These are phyloP conservation scores for Dryocosmus kuriphilus DNA, from an alignment of 2,888 invertebrate species.

Conservation along the genomic window DNA sequence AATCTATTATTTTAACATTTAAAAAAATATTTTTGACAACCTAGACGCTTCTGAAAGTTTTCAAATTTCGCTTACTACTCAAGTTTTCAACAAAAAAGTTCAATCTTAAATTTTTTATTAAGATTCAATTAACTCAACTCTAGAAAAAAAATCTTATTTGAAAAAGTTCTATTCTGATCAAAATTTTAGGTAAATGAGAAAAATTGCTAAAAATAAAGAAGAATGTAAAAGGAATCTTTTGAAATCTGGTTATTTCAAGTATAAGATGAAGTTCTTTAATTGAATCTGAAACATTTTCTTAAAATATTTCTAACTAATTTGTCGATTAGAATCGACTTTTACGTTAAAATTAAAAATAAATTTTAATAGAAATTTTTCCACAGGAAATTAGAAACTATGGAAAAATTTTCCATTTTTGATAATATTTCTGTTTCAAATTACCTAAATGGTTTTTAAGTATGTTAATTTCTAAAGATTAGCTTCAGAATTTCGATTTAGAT, in stretches of 20 bases:
- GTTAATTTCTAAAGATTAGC: background rate
- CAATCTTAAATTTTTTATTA: background rate
- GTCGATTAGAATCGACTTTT: background rate
- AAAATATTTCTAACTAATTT: background rate
- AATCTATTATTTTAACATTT: no score
- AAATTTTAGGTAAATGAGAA: no score
- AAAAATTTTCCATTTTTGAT: background rate
- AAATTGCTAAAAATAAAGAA: no score
- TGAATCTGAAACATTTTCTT: background rate
- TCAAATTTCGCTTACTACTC: background rate
- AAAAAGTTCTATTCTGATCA: no score
- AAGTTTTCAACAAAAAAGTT: no score
- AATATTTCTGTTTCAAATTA: background rate
- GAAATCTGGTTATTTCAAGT: no score
- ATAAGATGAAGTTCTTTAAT: background rate
- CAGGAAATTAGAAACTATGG: no score
- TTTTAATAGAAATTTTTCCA: no score
- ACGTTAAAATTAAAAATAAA: no score
- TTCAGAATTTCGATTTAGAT: conserved; percentile 9
- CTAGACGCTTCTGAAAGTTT: no score
- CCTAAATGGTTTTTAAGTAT: background rate
- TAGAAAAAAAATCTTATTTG: background rate
- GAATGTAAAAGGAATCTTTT: no score
- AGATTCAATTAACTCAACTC: background rate
- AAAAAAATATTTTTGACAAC: no score